These are phyloP conservation scores for Arizona elegans DNA, from an alignment of 2,113 vertebrate species.

Conservation along the genomic window DNA sequence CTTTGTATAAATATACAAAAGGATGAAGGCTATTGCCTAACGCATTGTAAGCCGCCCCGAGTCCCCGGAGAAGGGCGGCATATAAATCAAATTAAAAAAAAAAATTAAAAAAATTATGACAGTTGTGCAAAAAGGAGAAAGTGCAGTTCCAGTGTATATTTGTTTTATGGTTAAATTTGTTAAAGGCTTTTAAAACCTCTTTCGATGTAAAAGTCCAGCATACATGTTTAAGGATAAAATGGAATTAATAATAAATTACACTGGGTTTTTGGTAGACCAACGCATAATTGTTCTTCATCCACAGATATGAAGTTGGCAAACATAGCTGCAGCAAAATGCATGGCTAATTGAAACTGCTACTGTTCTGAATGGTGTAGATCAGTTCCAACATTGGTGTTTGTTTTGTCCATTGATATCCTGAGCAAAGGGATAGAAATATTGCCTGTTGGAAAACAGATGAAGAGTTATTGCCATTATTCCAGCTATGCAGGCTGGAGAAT, in stretches of 20 bases:
- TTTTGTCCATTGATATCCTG: background rate
- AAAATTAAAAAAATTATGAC: background rate
- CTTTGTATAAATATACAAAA: no score
- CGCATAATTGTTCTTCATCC: background rate
- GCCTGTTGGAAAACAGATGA: background rate
- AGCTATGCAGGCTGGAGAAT: no score
- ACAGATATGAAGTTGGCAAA: background rate
- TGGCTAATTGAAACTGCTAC: background rate
- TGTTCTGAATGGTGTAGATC: background rate
- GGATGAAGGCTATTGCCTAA: no score
- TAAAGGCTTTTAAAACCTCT: background rate
- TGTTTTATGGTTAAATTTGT: background rate
- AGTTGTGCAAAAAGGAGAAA: background rate
- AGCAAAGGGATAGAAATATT: background rate
- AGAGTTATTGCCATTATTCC: background rate
- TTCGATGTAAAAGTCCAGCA: background rate
- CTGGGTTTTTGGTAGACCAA: background rate
- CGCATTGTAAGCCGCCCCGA: no score
- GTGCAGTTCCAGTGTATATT: background rate
- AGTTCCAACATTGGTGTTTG: background rate
- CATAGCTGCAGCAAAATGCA: background rate
- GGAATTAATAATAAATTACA: background rate
- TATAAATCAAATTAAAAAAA: no score
- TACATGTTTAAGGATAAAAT: background rate
- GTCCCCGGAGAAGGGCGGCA: no score